A percentile compares a stretch with the other conserved stretches of the same genome.
These are phyloP conservation scores for Philaenus spumarius DNA, from an alignment of 1,140 invertebrate genomes.

Conservation along the genomic window DNA sequence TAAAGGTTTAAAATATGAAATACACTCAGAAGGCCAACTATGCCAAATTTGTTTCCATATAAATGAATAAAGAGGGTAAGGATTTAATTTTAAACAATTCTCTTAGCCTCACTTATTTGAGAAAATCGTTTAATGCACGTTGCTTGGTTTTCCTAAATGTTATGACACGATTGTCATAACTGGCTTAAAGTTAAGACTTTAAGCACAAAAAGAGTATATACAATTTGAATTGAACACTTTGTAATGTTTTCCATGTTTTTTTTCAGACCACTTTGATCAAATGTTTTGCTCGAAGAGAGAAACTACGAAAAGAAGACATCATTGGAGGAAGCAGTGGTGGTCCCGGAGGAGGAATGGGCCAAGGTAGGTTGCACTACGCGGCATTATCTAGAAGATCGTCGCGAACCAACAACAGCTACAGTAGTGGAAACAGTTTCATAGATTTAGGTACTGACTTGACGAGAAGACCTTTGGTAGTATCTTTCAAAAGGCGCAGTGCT, in stretches of 20 bases:
- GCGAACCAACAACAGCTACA: slow-evolving; percentile 18
- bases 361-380: slow-evolving; percentile 23
- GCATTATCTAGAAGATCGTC: slow-evolving; percentile 23
- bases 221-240: too few species aligned
- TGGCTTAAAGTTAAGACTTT: too few species aligned
- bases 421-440: slow-evolving; percentile 13
- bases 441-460: slow-evolving; percentile 19
- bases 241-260: not conserved
- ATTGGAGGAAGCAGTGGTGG: slow-evolving; percentile 14
- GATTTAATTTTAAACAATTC: too few species aligned
- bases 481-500: slow-evolving; percentile 19
- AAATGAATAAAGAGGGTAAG: too few species aligned
- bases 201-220: too few species aligned
- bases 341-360: not conserved
- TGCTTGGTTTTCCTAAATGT: too few species aligned
- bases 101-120: too few species aligned
- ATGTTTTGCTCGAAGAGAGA: slow-evolving; percentile 20
- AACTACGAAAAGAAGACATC: not conserved
- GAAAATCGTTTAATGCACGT: too few species aligned
- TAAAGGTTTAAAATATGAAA: too few species aligned
- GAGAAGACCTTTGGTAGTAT: slow-evolving; percentile 26
- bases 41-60: too few species aligned
- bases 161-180: too few species aligned
- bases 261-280: slow-evolving; percentile 27
- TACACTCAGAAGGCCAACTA: too few species aligned